phyloP scores from a whole-genome alignment of 2,113 vertebrate species.

The Carassius carassius region DNA sequence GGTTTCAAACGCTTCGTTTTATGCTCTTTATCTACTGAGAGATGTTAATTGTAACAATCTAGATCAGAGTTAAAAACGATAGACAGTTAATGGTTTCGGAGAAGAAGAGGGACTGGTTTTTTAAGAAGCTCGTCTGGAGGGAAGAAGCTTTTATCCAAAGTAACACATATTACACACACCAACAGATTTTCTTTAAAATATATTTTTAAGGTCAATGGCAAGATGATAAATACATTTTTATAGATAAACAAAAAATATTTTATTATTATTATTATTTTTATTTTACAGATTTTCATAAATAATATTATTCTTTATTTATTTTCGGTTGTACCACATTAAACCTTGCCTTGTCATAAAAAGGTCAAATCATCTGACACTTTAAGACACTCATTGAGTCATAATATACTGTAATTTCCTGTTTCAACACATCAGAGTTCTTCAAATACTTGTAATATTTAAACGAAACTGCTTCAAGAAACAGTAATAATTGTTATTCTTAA shows the following conservation, averaged over 20 bases:
- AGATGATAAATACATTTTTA: no score
- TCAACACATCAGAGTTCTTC: no score
- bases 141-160: not conserved
- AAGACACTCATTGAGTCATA: not conserved
- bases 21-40: slow-evolving; percentile 43
- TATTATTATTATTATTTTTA: no score
- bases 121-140: not conserved
- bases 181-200: not conserved
- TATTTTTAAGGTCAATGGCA: no score
- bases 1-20: slow-evolving; percentile 44
- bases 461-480: not conserved
- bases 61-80: not conserved
- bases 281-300: no score
- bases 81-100: slow-evolving; percentile 9
- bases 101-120: not conserved
- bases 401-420: not conserved
- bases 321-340: no score
- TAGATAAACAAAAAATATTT: no score
- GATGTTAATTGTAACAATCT: slow-evolving; percentile 5
- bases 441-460: not conserved
- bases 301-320: no score
- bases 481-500: no score
- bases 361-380: not conserved
- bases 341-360: not conserved
- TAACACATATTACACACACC: not conserved